Conservation (phyloP, 2,888 invertebrate species). For the Myopa tessellatipennis region DNA sequence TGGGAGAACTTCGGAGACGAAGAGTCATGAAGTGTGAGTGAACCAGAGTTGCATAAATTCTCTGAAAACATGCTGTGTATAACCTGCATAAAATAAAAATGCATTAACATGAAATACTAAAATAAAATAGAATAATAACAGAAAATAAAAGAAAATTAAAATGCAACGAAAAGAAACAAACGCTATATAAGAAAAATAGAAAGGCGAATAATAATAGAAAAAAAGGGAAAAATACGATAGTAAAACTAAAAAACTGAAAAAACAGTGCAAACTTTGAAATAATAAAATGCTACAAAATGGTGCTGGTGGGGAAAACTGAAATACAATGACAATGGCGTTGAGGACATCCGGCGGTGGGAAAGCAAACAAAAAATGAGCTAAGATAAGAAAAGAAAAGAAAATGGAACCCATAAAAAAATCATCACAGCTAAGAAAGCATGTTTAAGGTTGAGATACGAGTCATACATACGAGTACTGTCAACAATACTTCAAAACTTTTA, state of each 20-base stretch:
- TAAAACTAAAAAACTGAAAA: constrained; percentile 40
- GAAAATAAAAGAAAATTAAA: constrained; percentile 4
- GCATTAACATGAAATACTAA: constrained; percentile 27
- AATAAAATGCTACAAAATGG: constrained; percentile 46
- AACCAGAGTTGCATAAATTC: constrained; percentile 1
- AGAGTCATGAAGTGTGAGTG: background rate
- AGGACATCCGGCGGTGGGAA: constrained; percentile 7
- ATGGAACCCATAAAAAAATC: background rate
- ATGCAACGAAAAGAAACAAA: background rate
- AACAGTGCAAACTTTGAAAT: constrained; percentile 57
- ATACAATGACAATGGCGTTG: constrained; percentile 9
- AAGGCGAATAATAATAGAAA: constrained; percentile 43
- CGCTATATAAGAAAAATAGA: background rate
- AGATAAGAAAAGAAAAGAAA: background rate
- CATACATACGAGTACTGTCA: too few relatives aligned
- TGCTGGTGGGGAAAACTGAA: background rate
- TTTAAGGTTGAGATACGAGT: background rate
- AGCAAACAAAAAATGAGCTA: background rate
- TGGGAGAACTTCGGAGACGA: too few relatives aligned
- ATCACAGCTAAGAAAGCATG: background rate
- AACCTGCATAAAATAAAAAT: constrained; percentile 32
- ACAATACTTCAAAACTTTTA: too few relatives aligned
- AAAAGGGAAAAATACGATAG: background rate
- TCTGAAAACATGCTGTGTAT: constrained; percentile 18
- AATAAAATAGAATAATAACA: background rate